These are phyloP conservation scores for Hippocampus kuda DNA, from an alignment of 2,797 vertebrate species.

Conservation along the genomic window DNA sequence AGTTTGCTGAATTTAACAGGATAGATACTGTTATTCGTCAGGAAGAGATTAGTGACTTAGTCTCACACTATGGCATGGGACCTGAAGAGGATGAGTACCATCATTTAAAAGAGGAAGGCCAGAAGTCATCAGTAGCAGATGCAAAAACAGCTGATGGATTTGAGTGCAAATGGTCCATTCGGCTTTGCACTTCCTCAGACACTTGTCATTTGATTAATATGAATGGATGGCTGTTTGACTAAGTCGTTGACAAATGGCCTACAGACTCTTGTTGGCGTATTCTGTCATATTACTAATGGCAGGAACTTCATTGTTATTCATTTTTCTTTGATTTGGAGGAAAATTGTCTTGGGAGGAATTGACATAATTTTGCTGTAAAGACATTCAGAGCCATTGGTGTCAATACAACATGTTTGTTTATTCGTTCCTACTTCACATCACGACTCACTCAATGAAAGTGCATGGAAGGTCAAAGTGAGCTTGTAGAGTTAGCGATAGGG, in stretches of 20 bases:
- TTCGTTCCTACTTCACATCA: slow-evolving; percentile 19
- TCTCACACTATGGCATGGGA: neutral
- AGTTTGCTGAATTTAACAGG: neutral
- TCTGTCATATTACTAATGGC: slow-evolving; percentile 19
- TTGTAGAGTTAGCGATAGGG: neutral
- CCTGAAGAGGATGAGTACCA: too few relatives aligned
- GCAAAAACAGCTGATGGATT: slow-evolving; percentile 21
- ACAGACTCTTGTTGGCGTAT: slow-evolving; percentile 19
- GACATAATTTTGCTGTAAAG: slow-evolving; percentile 5
- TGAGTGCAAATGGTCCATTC: slow-evolving; percentile 22
- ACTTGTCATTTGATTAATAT: slow-evolving; percentile 37
- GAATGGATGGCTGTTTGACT: slow-evolving; percentile 33
- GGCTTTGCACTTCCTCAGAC: slow-evolving; percentile 25
- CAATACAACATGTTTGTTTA: slow-evolving; percentile 23
- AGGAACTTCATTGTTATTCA: slow-evolving; percentile 10
- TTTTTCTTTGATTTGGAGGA: neutral
- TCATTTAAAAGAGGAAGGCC: neutral
- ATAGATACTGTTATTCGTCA: neutral
- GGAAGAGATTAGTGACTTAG: neutral
- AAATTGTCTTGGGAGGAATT: neutral
- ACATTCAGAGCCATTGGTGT: slow-evolving; percentile 7
- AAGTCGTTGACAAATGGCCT: slow-evolving; percentile 28
- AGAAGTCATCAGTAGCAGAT: slow-evolving; percentile 10
- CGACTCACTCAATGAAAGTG: neutral
- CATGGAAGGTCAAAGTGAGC: slow-evolving; percentile 18